These are phyloP conservation scores for Zoroaster sp. DNA, from an alignment of 53 echinoderm and acorn worm species.

Conservation along the genomic window DNA sequence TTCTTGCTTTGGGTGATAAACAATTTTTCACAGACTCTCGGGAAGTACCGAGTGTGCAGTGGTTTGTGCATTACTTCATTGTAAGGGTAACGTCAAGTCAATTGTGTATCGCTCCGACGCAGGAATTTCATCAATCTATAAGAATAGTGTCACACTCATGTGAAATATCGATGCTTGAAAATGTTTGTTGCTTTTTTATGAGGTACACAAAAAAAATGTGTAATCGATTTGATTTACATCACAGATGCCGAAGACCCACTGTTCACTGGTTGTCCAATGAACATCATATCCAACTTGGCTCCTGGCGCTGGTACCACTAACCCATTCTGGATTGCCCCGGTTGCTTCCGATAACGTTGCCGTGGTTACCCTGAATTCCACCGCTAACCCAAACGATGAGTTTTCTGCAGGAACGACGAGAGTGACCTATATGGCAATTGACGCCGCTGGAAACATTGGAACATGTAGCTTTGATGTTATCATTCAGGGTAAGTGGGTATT, in stretches of 20 bases:
- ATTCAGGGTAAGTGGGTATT: conserved; percentile 57
- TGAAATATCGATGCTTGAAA: no score
- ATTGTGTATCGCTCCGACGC: no score
- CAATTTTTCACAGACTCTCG: no score
- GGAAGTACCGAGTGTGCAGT: no score
- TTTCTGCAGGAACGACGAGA: conserved; percentile 27
- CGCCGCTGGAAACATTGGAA: conserved; percentile 27
- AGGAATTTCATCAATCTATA: no score
- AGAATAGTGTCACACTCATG: no score
- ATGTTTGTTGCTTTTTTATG: not conserved
- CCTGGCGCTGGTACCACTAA: not conserved
- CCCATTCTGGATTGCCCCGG: conserved; percentile 59
- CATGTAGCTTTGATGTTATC: conserved; percentile 60
- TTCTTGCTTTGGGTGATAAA: no score
- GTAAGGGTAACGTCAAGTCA: no score
- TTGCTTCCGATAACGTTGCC: conserved; percentile 38
- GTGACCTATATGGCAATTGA: conserved; percentile 65
- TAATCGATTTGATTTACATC: not conserved
- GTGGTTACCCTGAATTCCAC: not conserved
- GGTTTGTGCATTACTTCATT: no score
- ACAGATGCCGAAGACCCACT: conserved; percentile 45
- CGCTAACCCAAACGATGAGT: not conserved
- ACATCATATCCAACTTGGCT: conserved; percentile 14
- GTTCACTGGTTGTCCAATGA: conserved; percentile 53
- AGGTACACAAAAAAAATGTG: not conserved